A percentile compares a stretch with the other conserved stretches of the same genome.
Evolutionary conservation across 2,888 invertebrate species (phyloP).

Genomic region (Eupithecia inturbata): DNA sequence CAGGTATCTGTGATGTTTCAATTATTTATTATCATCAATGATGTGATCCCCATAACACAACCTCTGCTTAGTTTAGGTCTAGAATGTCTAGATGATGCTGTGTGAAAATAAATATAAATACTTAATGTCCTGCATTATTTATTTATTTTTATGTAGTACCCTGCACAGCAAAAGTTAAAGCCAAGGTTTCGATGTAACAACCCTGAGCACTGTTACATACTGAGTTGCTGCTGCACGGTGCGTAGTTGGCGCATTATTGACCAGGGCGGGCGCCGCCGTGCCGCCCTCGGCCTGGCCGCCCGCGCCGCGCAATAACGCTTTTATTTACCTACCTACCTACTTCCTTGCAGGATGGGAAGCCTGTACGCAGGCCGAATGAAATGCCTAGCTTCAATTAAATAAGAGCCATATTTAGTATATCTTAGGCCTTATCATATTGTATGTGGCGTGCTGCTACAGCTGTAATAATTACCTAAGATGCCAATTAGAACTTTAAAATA

Average conservation of each 20-base stretch:
- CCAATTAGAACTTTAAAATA: too few species aligned
- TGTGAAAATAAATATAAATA: too few species aligned
- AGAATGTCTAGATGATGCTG: not conserved
- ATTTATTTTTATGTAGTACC: not conserved
- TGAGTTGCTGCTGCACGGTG: conserved; percentile 7
- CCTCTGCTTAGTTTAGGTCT: not conserved
- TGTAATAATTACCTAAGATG: too few species aligned
- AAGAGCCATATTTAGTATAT: not conserved
- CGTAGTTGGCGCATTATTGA: conserved; percentile 31
- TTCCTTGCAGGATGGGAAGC: not conserved
- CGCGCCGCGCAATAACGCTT: not conserved
- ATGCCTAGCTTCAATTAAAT: not conserved
- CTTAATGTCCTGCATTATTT: not conserved
- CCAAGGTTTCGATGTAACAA: not conserved
- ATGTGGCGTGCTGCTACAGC: too few species aligned
- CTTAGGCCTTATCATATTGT: not conserved
- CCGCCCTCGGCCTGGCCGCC: conserved; percentile 18
- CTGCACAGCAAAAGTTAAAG: not conserved
- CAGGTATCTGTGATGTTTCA: too few species aligned
- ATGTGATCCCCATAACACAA: not conserved
- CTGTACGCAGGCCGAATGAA: not conserved
- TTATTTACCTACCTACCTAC: not conserved
- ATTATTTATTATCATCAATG: too few species aligned
- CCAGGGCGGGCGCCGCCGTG: conserved; percentile 15
- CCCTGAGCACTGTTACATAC: not conserved